Evolutionary conservation across 2,797 vertebrate species (phyloP).

Genomic region (Leucoraja ocellata): DNA sequence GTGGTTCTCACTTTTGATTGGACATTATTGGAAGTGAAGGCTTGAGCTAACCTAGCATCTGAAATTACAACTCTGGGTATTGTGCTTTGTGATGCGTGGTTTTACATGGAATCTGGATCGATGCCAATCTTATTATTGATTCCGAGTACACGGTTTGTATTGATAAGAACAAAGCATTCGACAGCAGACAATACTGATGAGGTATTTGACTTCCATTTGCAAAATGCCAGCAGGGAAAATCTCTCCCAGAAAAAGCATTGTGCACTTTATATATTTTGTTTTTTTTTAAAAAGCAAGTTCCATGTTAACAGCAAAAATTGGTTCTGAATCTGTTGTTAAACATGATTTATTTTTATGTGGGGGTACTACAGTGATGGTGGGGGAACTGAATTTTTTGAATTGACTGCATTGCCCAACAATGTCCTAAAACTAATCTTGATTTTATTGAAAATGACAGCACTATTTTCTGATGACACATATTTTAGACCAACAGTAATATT

Average conservation of each 20-base stretch:
- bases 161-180: background rate
- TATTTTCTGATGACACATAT: background rate
- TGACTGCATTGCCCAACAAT: background rate
- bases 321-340: background rate
- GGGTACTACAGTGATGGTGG: background rate
- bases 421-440: background rate
- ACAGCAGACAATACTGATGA: background rate
- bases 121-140: constrained; percentile 25
- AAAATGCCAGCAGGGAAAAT: constrained; percentile 11
- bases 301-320: background rate
- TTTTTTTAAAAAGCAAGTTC: background rate
- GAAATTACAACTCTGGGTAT: constrained; percentile 14
- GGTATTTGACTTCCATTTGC: background rate
- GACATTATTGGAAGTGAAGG: background rate
- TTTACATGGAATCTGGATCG: background rate
- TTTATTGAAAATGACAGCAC: background rate
- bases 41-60: background rate
- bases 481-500: constrained; percentile 9
- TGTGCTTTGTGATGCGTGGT: background rate
- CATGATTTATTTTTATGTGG: too few relatives aligned
- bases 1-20: constrained; percentile 5
- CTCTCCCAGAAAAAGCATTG: background rate
- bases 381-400: background rate
- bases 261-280: background rate
- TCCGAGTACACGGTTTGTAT: background rate